Base-by-base conservation (phyloP, 2,888 invertebrate genomes). In the Nowickia ferox region DNA sequence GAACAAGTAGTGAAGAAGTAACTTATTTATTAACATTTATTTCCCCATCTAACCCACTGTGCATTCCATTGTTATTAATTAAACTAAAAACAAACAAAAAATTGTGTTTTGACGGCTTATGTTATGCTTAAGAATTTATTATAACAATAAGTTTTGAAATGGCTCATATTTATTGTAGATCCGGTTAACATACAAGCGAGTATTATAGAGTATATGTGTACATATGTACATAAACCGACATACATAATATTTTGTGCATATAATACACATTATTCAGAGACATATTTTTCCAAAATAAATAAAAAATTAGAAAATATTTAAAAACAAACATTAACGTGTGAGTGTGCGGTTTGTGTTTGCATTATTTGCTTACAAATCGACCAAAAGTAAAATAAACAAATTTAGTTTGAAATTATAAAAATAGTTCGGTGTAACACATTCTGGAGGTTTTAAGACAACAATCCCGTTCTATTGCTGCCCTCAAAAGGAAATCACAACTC, bases 381-480 rank as follows among this genome's bases (percentile, higher is more conserved):
- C 44, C 51, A 2, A 10, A 8, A 65, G n/a, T n/a, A n/a, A n/a
- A n/a, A n/a, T n/a, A 63, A 44, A 51, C 44, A 51, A 57, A 42
- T 46, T 66, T 72, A 9, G 44, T 53, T 40, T 63, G 2, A 48
- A 69, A 44, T 53, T 55, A 15, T 22, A 38, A 17, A 40, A 77
- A 76, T 10, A 76, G 61, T 15, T 15, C 22, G 40, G 69, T 15
- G 63, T 17, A 51, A 75, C 53, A 86, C 83, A 86, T 76, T 83
- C 95, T 95, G 96, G 96, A 96, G 96, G 96, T 96, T 93, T 94
- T 97, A 94, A 95, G 96, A 93, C 96, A 95, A 92, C 96, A 96
- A 94, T 96, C 96, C 94, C 95, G 96, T 95, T 96, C 96, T 94
- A 96, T 97, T 93, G 96, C 96, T 94, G 96, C 96, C 93, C 96